A percentile compares a stretch with the other conserved stretches of the same genome.
Evolutionary conservation across 2,797 vertebrate species (phyloP).

Genomic region (Lindbergichthys nudifrons): DNA sequence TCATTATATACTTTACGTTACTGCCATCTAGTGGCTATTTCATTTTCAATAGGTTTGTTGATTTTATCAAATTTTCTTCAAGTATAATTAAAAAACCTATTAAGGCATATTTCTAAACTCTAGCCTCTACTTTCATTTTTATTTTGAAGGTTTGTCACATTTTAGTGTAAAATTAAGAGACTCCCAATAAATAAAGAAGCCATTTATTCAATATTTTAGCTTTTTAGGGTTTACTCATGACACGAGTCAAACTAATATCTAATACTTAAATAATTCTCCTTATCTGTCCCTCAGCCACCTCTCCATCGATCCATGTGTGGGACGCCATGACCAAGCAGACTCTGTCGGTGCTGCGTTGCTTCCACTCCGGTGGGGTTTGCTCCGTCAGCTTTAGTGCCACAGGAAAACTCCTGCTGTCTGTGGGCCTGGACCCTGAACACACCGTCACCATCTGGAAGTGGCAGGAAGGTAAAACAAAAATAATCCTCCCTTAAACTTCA

Average conservation of each 20-base stretch:
- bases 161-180: background rate
- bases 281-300: conserved; percentile 85
- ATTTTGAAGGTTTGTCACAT: background rate
- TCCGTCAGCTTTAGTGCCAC: conserved; percentile 98
- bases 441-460: conserved; percentile 98
- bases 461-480: conserved; percentile 92
- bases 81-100: background rate
- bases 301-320: conserved; percentile 97
- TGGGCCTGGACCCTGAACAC: conserved; percentile 94
- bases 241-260: background rate
- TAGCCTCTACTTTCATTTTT: background rate
- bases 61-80: background rate
- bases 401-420: conserved; percentile 94
- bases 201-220: background rate
- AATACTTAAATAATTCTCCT: background rate
- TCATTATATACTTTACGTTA: conserved; percentile 39
- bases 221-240: background rate
- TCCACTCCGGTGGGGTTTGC: conserved; percentile 94
- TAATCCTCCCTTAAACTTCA: background rate
- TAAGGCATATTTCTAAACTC: background rate
- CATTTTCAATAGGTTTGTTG: background rate
- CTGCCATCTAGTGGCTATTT: conserved; percentile 72
- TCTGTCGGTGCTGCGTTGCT: conserved; percentile 93
- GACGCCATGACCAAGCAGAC: conserved; percentile 97
- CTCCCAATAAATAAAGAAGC: background rate